Base-by-base conservation (phyloP, 1,140 invertebrate genomes). In the Piezodorus guildinii region DNA sequence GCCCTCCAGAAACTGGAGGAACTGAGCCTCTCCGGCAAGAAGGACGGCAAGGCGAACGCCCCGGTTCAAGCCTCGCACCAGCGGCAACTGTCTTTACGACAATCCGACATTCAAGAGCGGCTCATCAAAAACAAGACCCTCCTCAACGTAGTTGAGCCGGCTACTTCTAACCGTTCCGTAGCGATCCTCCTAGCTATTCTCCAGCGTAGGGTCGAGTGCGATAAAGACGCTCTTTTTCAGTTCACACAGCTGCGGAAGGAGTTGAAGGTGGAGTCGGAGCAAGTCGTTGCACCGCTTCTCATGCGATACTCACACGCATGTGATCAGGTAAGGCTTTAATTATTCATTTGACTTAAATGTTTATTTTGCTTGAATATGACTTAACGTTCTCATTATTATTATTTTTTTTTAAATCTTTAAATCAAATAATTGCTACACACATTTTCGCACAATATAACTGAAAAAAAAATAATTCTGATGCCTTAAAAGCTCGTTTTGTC, bases 71-170 rank as follows among this genome's bases (percentile, higher is more conserved):
- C 89, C 0, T 92, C 89, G 19, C 93, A 96, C 76, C 93, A 95
- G 75, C 77, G 92, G 39, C 83, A 94, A 34, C 77, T 96, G 62
- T 88, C 88, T 49, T 80, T 94, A 25, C 85, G 84, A 46, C 85
- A 90, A 70, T 80, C 81, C 6, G 87, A 90, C 70, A 86, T 88
- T 19, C 91, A 96, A 74, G 85, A 91, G 66, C 76, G 93, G 5
- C 78, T 96, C 17, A 94, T 94, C 68, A 91, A 94, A 75, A 96
- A 95, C 75, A 92, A 93, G 74, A 89, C 87, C 0, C 75, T 95
- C 23, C 76, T 94, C 52, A 94, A 92, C 68, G 85, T 90, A 34
- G 78, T 94, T 52, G 91, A 95, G 73, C 81, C 81, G 10, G 77
- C 79, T 3, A 69, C 81, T 15, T 75, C 75, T 39, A 80, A 79